Evolutionary conservation across 2,888 invertebrate species (phyloP).

Genomic region (Allygus modestus): DNA sequence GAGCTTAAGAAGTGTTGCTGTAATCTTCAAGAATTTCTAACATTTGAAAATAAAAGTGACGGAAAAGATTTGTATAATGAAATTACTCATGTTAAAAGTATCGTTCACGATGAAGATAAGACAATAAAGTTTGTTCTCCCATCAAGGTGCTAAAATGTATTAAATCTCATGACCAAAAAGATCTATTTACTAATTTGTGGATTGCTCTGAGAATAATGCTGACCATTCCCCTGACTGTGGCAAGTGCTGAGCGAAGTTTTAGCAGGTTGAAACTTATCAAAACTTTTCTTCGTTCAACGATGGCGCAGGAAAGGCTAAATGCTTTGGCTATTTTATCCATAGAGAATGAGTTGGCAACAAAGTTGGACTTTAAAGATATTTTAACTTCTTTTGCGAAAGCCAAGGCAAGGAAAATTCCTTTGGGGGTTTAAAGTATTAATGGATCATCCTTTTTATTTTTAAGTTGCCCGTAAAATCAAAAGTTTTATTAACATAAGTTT

Average conservation of each 20-base stretch:
- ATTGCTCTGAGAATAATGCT: background rate
- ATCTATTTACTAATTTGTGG: too few species aligned
- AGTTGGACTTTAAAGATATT: too few species aligned
- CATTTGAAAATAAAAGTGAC: background rate
- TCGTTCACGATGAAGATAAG: background rate
- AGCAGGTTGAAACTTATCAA: slow-evolving; percentile 16
- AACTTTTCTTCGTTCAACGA: background rate
- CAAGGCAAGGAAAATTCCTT: too few species aligned
- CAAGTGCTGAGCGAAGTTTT: slow-evolving; percentile 11
- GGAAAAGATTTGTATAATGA: background rate
- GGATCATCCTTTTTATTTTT: too few species aligned
- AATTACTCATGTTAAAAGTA: background rate
- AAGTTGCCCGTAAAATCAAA: too few species aligned
- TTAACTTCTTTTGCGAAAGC: too few species aligned
- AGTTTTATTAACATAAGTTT: too few species aligned
- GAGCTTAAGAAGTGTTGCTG: background rate
- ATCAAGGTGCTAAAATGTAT: background rate
- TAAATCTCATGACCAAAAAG: background rate
- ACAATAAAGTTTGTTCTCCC: background rate
- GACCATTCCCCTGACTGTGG: slow-evolving; percentile 18
- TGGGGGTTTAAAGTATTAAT: too few species aligned
- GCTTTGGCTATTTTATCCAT: slow-evolving; percentile 20
- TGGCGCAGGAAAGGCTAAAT: too few species aligned
- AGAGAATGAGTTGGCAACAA: background rate
- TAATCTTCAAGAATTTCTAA: background rate